These are phyloP conservation scores for Cosmorhoe ocellata DNA, from an alignment of 2,888 invertebrate genomes.

Conservation along the genomic window DNA sequence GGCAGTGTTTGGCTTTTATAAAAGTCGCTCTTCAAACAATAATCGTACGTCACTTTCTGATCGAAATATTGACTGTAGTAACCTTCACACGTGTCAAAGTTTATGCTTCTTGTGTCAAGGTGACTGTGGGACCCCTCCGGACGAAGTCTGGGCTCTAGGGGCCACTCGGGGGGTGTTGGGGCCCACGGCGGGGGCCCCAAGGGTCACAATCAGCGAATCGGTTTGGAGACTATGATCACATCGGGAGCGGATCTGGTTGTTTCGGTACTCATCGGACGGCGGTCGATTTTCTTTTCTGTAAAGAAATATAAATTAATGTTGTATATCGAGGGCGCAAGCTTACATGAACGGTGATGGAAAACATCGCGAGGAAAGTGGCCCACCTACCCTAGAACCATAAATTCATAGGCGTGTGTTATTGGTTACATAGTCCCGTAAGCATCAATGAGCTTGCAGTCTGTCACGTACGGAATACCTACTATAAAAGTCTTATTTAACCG, in stretches of 20 bases:
- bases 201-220: slow-evolving; percentile 80
- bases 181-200: slow-evolving; percentile 78
- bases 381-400: too few species aligned
- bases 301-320: slow-evolving; percentile 20
- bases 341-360: too few species aligned
- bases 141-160: slow-evolving; percentile 48
- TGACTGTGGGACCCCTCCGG: slow-evolving; percentile 63
- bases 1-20: slow-evolving; percentile 65
- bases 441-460: too few species aligned
- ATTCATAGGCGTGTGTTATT: too few species aligned
- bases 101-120: slow-evolving; percentile 58
- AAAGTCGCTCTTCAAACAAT: slow-evolving; percentile 73
- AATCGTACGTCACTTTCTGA: slow-evolving; percentile 67
- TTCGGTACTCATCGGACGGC: slow-evolving; percentile 89
- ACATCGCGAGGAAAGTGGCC: too few species aligned
- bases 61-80: slow-evolving; percentile 71
- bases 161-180: slow-evolving; percentile 66
- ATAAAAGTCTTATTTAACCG: too few species aligned
- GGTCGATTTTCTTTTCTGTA: slow-evolving; percentile 74
- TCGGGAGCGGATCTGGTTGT: slow-evolving; percentile 95
- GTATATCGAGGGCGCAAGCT: too few species aligned
- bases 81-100: slow-evolving; percentile 62
- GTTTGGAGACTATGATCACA: slow-evolving; percentile 88
- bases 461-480: too few species aligned
- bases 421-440: too few species aligned